Conservation (phyloP, 2,888 invertebrate species). For the Neoascia interrupta region DNA sequence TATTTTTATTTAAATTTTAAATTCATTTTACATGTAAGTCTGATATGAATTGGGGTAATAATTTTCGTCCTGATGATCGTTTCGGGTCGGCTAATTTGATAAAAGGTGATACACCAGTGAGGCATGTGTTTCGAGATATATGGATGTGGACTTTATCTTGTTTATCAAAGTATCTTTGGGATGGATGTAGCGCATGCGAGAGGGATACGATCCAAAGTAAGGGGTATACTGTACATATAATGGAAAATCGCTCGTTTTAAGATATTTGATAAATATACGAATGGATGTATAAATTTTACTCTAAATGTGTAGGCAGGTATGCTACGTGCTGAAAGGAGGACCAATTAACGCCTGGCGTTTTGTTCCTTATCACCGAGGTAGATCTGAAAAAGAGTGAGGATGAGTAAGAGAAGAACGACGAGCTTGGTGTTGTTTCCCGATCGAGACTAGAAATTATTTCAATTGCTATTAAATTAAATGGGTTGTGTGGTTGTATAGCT, state of each 20-base stretch:
- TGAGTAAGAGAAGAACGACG: background rate
- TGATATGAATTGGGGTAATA: conserved; percentile 70
- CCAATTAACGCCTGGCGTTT: conserved; percentile 70
- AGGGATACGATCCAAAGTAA: no score
- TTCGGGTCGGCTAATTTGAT: conserved; percentile 69
- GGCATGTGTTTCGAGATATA: conserved; percentile 69
- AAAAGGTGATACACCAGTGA: conserved; percentile 67
- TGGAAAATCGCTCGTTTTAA: conserved; percentile 70
- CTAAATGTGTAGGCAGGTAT: conserved; percentile 61
- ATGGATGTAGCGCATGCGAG: conserved; percentile 43
- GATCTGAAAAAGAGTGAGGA: conserved; percentile 37
- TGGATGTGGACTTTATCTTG: conserved; percentile 64
- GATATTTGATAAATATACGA: conserved; percentile 69
- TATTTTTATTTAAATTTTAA: conserved; percentile 67
- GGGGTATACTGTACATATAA: no score
- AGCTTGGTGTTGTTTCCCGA: background rate
- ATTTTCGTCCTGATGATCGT: conserved; percentile 68
- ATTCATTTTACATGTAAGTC: conserved; percentile 69
- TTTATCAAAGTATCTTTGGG: conserved; percentile 63
- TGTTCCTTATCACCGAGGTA: conserved; percentile 51
- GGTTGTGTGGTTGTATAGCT: conserved; percentile 20
- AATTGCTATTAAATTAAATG: conserved; percentile 34
- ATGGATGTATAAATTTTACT: conserved; percentile 62
- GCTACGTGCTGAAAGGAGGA: conserved; percentile 18
- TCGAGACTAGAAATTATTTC: conserved; percentile 17